These are phyloP conservation scores for Acronicta leporina DNA, from an alignment of 2,888 invertebrate genomes.

Conservation along the genomic window DNA sequence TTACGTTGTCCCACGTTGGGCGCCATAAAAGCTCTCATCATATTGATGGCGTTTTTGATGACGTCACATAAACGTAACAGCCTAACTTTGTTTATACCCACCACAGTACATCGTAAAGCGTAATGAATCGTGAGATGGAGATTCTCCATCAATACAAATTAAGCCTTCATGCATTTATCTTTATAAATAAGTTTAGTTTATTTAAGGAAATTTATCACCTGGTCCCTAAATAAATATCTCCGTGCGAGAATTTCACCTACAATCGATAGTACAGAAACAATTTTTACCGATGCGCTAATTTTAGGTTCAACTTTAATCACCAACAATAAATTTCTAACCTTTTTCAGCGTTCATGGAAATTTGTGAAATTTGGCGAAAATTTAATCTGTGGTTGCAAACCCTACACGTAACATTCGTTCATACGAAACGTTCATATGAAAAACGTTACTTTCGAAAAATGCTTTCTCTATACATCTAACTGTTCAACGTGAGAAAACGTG, in stretches of 20 bases:
- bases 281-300: too few relatives aligned
- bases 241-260: too few relatives aligned
- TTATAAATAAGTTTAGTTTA: constrained; percentile 2
- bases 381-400: too few relatives aligned
- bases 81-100: constrained; percentile 69
- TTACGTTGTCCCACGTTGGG: constrained; percentile 66
- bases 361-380: too few relatives aligned
- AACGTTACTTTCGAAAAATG: background rate
- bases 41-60: constrained; percentile 71
- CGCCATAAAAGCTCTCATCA: constrained; percentile 62
- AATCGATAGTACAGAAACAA: too few relatives aligned
- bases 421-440: too few relatives aligned
- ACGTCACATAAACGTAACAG: constrained; percentile 69
- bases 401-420: too few relatives aligned
- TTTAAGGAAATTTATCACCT: too few relatives aligned
- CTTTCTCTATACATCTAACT: background rate
- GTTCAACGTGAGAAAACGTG: background rate
- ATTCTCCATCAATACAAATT: constrained; percentile 41
- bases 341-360: too few relatives aligned
- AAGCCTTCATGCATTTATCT: constrained; percentile 4
- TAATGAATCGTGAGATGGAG: constrained; percentile 43
- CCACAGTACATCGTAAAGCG: constrained; percentile 35
- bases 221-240: too few relatives aligned
- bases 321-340: too few relatives aligned
- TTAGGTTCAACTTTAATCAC: too few relatives aligned